Evolutionary conservation across 2,888 invertebrate species (phyloP), one percentile per base, ranked within the genome.

Genomic region (Endotricha flammealis): DNA sequence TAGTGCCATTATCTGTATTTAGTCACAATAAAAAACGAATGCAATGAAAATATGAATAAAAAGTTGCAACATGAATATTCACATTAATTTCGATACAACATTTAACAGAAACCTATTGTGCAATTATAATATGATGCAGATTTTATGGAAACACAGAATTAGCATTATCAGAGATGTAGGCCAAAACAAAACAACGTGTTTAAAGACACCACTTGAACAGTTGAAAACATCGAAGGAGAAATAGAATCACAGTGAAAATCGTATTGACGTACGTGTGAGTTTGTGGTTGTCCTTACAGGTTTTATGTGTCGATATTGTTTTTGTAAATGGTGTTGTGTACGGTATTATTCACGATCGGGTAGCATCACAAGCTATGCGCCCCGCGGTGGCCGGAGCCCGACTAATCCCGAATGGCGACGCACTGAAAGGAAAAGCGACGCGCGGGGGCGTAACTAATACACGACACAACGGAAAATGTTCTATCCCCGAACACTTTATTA

Each of bases 341-440:
- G 69, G 62, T 69, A 70, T 74, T 52, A 50, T 62, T 49, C 57
- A 48, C 54, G 56, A 53, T 57, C 62, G 49, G 49, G 42, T 39
- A 17, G n/a, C 25, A 12, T 32, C 32, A 50, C 44, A 52, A 47
- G 48, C 57, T 61, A 61, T 59, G 55, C 63, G 68, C 70, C 55
- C 46, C 70, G 70, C 80, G 74, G 62, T 77, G 72, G 65, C 57
- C 64, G 73, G 55, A 65, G 71, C 73, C 66, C 67, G 72, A 83
- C 83, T 83, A 68, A 46, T 32, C 36, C 39, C 39, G 47, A 40
- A 46, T 42, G n/a, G n/a, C n/a, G n/a, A n/a, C 38, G 25, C 39
- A 39, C 45, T 46, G 57, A 41, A 44, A 46, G 53, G 64, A 56
- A 66, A 67, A 63, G 42, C 58, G 51, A 36, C 42, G 52, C 42